A percentile compares a stretch with the other conserved stretches of the same genome.
Conservation (phyloP, 2,113 vertebrate genomes). For the Pachypanchax playfairii region DNA sequence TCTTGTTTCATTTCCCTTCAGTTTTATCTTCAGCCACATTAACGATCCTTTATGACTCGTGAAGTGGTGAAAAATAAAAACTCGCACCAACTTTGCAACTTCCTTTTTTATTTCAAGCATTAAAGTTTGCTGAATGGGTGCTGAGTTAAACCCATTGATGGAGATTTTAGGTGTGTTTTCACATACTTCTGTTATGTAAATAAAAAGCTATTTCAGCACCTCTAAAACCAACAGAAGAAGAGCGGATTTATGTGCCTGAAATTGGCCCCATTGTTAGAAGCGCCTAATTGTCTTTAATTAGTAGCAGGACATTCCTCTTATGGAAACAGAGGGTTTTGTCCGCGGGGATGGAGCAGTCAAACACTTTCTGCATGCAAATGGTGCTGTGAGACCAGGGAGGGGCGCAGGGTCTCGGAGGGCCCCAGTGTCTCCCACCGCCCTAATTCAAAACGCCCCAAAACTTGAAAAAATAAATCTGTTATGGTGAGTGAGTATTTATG, state of each 20-base stretch:
- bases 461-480: background rate
- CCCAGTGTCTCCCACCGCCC: constrained; percentile 22
- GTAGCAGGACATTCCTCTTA: constrained; percentile 75
- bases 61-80: background rate
- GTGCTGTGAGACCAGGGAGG: constrained; percentile 61
- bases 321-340: constrained; percentile 76
- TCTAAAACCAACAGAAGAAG: constrained; percentile 76
- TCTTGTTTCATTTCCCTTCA: background rate
- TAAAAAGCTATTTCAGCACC: constrained; percentile 67
- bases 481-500: background rate
- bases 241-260: constrained; percentile 75
- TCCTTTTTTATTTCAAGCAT: too few relatives aligned
- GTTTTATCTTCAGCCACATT: background rate
- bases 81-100: background rate
- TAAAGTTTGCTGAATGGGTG: constrained; percentile 1
- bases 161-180: constrained; percentile 50
- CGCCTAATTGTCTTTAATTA: constrained; percentile 83
- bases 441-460: background rate
- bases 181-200: constrained; percentile 68
- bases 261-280: constrained; percentile 72
- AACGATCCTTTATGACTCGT: background rate
- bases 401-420: constrained; percentile 66
- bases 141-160: background rate
- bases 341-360: constrained; percentile 68
- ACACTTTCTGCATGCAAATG: constrained; percentile 78